phyloP scores from a whole-genome alignment of 2,113 vertebrate genomes.

The Heloderma charlesbogerti region DNA sequence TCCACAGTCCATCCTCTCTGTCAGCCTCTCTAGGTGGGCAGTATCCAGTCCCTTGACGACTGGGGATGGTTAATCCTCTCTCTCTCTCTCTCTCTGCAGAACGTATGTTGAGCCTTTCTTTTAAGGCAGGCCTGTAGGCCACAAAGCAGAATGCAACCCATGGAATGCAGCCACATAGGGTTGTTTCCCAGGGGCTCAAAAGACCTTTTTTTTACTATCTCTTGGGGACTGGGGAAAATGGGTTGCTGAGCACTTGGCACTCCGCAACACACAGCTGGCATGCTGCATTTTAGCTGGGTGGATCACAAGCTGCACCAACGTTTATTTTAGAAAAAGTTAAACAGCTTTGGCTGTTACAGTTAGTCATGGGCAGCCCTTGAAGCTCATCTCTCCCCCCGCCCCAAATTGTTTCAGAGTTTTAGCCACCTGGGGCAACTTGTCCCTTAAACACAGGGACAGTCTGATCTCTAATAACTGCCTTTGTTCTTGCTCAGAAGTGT shows the following conservation, averaged over 20 bases:
- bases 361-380: neutral
- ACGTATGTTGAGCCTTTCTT: neutral
- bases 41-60: neutral
- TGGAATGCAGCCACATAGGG: too few relatives aligned
- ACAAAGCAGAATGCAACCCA: neutral
- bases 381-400: neutral
- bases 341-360: too few relatives aligned
- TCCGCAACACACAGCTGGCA: too few relatives aligned
- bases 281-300: too few relatives aligned
- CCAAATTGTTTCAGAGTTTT: neutral
- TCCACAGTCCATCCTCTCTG: neutral
- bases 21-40: neutral
- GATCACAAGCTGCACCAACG: too few relatives aligned
- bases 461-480: neutral
- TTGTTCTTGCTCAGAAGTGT: conserved; percentile 10
- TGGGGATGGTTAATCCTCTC: neutral
- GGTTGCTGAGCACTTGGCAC: neutral
- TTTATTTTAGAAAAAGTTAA: neutral
- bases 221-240: neutral
- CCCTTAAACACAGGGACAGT: neutral
- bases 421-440: neutral
- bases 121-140: neutral
- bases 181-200: too few relatives aligned
- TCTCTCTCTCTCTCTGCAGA: neutral
- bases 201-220: too few relatives aligned